Evolutionary conservation across 2,113 vertebrate genomes (phyloP).

Genomic region (Eptatretus burgeri): DNA sequence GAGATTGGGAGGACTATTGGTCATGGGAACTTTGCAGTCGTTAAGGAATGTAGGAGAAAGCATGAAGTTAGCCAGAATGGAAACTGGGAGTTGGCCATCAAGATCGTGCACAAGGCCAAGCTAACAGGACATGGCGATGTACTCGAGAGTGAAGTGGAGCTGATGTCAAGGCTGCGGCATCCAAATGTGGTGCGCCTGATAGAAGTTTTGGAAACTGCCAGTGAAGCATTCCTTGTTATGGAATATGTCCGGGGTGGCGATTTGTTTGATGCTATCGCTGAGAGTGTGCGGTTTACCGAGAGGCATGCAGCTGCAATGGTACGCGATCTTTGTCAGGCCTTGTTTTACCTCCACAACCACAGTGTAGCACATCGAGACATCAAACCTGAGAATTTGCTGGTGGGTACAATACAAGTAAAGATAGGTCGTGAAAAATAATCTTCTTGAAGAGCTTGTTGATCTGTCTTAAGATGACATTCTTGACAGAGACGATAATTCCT

Average conservation of each 20-base stretch:
- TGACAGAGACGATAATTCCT: too few species aligned
- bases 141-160: conserved; percentile 66
- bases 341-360: conserved; percentile 57
- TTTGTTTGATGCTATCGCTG: conserved; percentile 70
- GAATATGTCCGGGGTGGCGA: conserved; percentile 67
- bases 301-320: conserved; percentile 42
- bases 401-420: conserved; percentile 16
- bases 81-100: conserved; percentile 35
- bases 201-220: conserved; percentile 40
- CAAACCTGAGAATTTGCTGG: conserved; percentile 86
- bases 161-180: conserved; percentile 46
- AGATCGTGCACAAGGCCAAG: conserved; percentile 57
- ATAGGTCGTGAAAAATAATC: background rate
- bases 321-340: conserved; percentile 42
- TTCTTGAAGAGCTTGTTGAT: too few species aligned
- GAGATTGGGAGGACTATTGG: conserved; percentile 48
- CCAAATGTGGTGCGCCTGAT: conserved; percentile 56
- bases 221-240: conserved; percentile 55
- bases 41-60: conserved; percentile 37
- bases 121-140: conserved; percentile 68
- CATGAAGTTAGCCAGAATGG: background rate
- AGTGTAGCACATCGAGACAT: conserved; percentile 70
- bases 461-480: too few species aligned
- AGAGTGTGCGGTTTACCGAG: conserved; percentile 47
- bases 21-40: conserved; percentile 74